A percentile compares a stretch with the other conserved stretches of the same genome.
phyloP scores from a whole-genome alignment of 64 coral and sea anemone species.

The Orbicella faveolata region DNA sequence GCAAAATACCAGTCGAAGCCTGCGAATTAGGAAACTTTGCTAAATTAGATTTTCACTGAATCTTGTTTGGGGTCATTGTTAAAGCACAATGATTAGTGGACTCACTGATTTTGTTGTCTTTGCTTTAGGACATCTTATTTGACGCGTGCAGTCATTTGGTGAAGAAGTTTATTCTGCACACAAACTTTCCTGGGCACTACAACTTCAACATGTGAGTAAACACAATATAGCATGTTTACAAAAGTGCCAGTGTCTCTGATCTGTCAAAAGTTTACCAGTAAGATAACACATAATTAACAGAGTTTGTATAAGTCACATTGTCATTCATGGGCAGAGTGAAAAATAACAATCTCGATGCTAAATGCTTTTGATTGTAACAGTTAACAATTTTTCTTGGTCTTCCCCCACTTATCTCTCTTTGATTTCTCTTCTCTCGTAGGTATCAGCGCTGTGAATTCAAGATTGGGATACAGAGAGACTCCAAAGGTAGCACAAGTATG shows the following conservation, averaged over 20 bases:
- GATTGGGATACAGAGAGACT: slow-evolving; percentile 70
- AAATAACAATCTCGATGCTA: no score
- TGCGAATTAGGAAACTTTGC: no score
- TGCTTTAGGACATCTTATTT: slow-evolving; percentile 90
- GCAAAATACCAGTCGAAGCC: no score
- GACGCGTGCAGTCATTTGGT: slow-evolving; percentile 87
- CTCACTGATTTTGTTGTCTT: background rate
- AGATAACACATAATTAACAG: no score
- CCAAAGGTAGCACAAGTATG: slow-evolving; percentile 55
- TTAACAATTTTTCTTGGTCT: background rate
- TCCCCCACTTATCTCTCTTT: background rate
- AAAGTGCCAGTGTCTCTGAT: background rate
- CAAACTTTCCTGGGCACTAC: slow-evolving; percentile 99
- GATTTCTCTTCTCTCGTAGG: slow-evolving; percentile 25
- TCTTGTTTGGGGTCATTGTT: background rate
- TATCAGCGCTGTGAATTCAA: slow-evolving; percentile 97
- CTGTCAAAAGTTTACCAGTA: no score
- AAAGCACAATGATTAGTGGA: background rate
- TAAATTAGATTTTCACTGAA: background rate
- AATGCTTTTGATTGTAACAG: no score
- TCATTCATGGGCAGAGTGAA: no score
- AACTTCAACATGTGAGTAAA: slow-evolving; percentile 97
- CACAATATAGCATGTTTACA: no score
- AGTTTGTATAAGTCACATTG: no score
- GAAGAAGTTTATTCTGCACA: slow-evolving; percentile 98